phyloP scores from a whole-genome alignment of 92 coral and sea anemone species.

The Porites divaricata region DNA sequence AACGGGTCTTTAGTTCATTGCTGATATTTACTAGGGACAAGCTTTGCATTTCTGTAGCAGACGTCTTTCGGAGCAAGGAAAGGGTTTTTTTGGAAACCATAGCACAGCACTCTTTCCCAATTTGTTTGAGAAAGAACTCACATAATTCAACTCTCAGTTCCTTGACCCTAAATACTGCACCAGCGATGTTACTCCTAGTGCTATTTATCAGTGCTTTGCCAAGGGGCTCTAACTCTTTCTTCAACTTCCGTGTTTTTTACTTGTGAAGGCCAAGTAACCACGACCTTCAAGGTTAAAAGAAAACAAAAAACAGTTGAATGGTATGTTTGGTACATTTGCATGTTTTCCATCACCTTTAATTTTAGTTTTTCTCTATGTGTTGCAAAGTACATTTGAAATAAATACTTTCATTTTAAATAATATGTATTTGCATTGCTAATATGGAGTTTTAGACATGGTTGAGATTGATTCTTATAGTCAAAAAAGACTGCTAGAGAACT shows the following conservation, averaged over 20 bases:
- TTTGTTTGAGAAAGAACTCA: conserved; percentile 35
- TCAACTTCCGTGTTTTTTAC: conserved; percentile 35
- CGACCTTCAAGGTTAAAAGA: not conserved
- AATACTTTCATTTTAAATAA: conserved; percentile 2
- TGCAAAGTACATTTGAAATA: conserved; percentile 2
- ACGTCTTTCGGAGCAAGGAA: conserved; percentile 40
- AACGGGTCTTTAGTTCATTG: conserved; percentile 23
- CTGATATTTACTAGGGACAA: conserved; percentile 31
- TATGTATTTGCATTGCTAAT: conserved; percentile 4
- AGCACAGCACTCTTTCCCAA: conserved; percentile 32
- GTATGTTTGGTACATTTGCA: not conserved
- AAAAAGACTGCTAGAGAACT: conserved; percentile 3
- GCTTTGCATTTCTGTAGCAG: conserved; percentile 32
- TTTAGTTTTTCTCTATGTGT: conserved; percentile 4
- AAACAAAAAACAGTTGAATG: not conserved
- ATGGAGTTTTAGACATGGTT: conserved; percentile 3
- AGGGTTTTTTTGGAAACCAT: conserved; percentile 44
- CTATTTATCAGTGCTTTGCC: conserved; percentile 43
- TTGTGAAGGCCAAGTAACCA: conserved; percentile 35
- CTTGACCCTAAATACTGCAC: conserved; percentile 43
- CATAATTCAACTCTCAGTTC: conserved; percentile 28
- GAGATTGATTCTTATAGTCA: not conserved
- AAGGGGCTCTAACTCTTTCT: conserved; percentile 40
- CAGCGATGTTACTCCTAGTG: conserved; percentile 49
- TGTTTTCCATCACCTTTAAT: not conserved